phyloP scores from a whole-genome alignment of 92 coral and sea anemone genomes.

The Palythoa caribaeorum region DNA sequence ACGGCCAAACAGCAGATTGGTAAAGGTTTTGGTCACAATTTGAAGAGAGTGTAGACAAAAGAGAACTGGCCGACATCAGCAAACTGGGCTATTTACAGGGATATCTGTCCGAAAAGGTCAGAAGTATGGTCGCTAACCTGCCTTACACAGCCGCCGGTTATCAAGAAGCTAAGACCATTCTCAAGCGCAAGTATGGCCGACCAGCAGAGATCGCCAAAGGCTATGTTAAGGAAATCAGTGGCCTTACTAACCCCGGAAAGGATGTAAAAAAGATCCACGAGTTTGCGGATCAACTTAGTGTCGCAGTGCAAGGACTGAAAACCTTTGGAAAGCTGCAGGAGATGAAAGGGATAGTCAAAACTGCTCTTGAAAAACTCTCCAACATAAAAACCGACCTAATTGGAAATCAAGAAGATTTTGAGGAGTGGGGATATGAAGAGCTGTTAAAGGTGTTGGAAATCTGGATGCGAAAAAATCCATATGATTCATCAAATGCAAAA shows the following conservation, averaged over 20 bases:
- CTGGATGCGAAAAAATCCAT: constrained; percentile 10
- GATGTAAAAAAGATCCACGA: not conserved
- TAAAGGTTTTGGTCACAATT: constrained; percentile 32
- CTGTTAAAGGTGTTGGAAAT: not conserved
- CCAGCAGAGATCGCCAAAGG: not conserved
- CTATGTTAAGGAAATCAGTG: constrained; percentile 4
- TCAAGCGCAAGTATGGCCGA: not conserved
- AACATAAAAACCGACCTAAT: not conserved
- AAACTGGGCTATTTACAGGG: constrained; percentile 34
- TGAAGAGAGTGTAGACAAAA: constrained; percentile 40
- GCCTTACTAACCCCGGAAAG: constrained; percentile 1
- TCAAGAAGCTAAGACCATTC: constrained; percentile 24
- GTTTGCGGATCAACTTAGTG: constrained; percentile 14
- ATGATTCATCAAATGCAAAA: not conserved
- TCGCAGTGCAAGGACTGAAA: constrained; percentile 9
- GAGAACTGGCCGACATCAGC: constrained; percentile 5
- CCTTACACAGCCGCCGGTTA: constrained; percentile 4
- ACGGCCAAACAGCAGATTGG: constrained; percentile 28
- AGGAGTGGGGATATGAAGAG: constrained; percentile 12
- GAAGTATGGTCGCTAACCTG: not conserved
- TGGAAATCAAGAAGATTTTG: not conserved
- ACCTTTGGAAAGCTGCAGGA: constrained; percentile 8
- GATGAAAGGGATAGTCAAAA: not conserved
- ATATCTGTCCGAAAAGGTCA: constrained; percentile 22
- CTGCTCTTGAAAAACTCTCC: not conserved